These are phyloP conservation scores for Rhodeus uyekii DNA, from an alignment of 2,797 vertebrate species.

Conservation along the genomic window DNA sequence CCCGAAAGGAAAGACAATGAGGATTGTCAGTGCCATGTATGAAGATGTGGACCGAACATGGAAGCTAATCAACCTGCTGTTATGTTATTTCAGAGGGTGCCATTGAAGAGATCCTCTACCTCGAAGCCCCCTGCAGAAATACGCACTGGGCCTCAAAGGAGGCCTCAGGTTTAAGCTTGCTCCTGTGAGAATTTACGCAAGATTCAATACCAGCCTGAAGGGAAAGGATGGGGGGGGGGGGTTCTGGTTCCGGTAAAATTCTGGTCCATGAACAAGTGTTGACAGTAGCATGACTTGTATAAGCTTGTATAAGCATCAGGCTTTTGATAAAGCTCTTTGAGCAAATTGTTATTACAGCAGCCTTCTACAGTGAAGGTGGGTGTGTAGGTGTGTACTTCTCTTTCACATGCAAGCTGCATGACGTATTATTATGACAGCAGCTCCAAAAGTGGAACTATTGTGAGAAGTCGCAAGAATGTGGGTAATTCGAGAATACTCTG, in stretches of 20 bases:
- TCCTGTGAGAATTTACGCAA: neutral
- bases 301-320: slow-evolving; percentile 22
- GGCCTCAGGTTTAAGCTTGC: neutral
- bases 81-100: slow-evolving; percentile 57
- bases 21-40: slow-evolving; percentile 61
- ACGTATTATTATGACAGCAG: neutral
- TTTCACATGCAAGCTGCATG: slow-evolving; percentile 25
- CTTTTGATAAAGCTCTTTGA: slow-evolving; percentile 24
- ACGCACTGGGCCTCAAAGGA: neutral
- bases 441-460: neutral
- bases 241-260: slow-evolving; percentile 7
- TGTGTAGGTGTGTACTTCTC: slow-evolving; percentile 15
- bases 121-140: neutral
- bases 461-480: neutral
- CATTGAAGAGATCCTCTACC: slow-evolving; percentile 33
- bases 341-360: slow-evolving; percentile 26
- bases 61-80: slow-evolving; percentile 61
- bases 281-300: slow-evolving; percentile 15
- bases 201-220: neutral
- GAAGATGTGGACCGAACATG: slow-evolving; percentile 53
- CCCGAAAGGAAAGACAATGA: slow-evolving; percentile 65
- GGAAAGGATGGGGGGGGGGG: neutral
- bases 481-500: slow-evolving; percentile 6
- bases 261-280: slow-evolving; percentile 3
- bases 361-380: slow-evolving; percentile 4